These are phyloP conservation scores for Astyanax mexicanus DNA, from an alignment of 2,797 vertebrate species.

Conservation along the genomic window DNA sequence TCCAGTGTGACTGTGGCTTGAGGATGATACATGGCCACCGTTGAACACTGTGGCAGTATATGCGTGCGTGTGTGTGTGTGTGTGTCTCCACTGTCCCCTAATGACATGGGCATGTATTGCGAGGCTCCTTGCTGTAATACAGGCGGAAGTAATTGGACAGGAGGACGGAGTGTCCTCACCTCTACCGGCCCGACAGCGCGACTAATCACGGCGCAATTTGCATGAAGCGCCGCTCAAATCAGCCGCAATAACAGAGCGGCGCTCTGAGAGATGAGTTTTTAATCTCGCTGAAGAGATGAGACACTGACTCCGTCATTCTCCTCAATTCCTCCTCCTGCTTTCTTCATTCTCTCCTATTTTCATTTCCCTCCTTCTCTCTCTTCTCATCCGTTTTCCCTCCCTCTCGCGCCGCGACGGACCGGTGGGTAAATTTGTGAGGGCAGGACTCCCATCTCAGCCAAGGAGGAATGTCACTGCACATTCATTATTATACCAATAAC, in stretches of 20 bases:
- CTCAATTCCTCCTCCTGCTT: slow-evolving; percentile 8
- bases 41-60: too few relatives aligned
- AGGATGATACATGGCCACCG: too few relatives aligned
- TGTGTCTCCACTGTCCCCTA: slow-evolving; percentile 50
- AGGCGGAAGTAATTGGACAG: slow-evolving; percentile 80
- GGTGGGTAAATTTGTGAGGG: slow-evolving; percentile 87
- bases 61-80: too few relatives aligned
- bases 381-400: slow-evolving; percentile 27
- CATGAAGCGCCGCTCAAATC: slow-evolving; percentile 81
- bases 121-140: slow-evolving; percentile 76
- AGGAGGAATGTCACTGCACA: slow-evolving; percentile 81
- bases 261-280: slow-evolving; percentile 94
- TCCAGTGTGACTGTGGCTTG: too few relatives aligned
- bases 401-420: slow-evolving; percentile 80
- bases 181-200: slow-evolving; percentile 78
- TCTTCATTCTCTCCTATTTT: slow-evolving; percentile 61
- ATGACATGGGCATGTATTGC: slow-evolving; percentile 56
- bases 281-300: slow-evolving; percentile 93
- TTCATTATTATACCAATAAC: slow-evolving; percentile 88
- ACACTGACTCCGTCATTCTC: slow-evolving; percentile 85
- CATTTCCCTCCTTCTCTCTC: slow-evolving; percentile 43
- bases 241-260: slow-evolving; percentile 82
- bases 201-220: slow-evolving; percentile 89
- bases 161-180: slow-evolving; percentile 79
- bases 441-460: slow-evolving; percentile 76